Evolutionary conservation across 1,140 invertebrate genomes (phyloP), one percentile per base, ranked within the genome.

Genomic region (Drosophila cardini): DNA sequence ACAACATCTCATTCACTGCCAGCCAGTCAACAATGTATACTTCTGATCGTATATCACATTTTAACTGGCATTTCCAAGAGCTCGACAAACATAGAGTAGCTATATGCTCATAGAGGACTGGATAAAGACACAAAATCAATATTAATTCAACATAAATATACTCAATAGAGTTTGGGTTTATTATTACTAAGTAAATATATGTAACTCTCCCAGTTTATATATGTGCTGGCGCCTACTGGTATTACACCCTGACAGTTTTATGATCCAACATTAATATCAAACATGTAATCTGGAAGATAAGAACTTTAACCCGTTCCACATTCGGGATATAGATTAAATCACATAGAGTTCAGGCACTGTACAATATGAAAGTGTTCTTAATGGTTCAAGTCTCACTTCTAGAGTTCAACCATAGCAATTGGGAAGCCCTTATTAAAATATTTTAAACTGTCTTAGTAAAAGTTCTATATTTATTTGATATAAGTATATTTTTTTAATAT

Each of bases 161-260:
- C 13, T 40, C 46, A 4, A 65, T 21, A 10, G 26, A 42, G 10
- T 32, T 11, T 34, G 11, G 53, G 55, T 21, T 30, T 26, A 26
- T 4, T 26, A 18, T 48, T 21, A 34, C 46, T 53, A 53, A 13
- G 43, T 26, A 34, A 26, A 26, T 26, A 26, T 26, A 26, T 26
- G 26, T 4, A 4, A n/a, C 36, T 45, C 13, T 21, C 2, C n/a
- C 13, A 10, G 9, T 15, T 55, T 34, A 18, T 72, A 40, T 73
- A 69, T 73, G 50, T 38, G 1, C 48, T 63, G 82, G 82, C 82
- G 82, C 82, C 82, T 86, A 87, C 82, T 86, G 82, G 82, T 64
- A 76, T 86, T 87, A 86, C 82, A 87, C 76, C 16, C 50, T 34
- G 82, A 64, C 79, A 83, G 75, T 46, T 85, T 82, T 82, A 85